Conservation (phyloP, 2,888 invertebrate species). For the Phytoseiulus persimilis region DNA sequence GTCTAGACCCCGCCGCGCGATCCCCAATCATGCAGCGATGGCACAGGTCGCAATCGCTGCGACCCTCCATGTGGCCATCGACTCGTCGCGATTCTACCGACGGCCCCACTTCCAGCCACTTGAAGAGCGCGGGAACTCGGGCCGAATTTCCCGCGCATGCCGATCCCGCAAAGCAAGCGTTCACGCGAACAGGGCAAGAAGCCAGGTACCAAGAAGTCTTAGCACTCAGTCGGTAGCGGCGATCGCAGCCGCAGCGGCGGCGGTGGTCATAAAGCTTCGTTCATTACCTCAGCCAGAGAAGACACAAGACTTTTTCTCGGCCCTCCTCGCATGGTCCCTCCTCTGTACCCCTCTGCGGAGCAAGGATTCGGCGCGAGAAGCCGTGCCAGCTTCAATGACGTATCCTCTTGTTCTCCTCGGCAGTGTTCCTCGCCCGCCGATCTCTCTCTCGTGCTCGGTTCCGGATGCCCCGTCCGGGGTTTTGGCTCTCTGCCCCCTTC, state of each 20-base stretch:
- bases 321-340: not conserved
- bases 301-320: not conserved
- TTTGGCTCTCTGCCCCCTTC: not conserved
- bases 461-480: not conserved
- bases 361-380: not conserved
- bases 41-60: no score
- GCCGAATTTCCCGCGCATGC: not conserved
- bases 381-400: not conserved
- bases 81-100: no score
- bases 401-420: not conserved
- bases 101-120: no score
- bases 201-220: not conserved
- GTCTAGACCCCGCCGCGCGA: not conserved
- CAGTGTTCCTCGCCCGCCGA: not conserved
- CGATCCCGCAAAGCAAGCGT: not conserved
- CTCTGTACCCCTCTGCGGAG: not conserved
- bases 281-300: not conserved
- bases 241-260: not conserved
- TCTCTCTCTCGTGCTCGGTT: not conserved
- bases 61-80: no score
- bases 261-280: not conserved
- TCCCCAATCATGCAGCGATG: no score
- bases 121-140: not conserved
- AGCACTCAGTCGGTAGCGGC: not conserved
- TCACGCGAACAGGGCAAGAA: not conserved